phyloP scores from a whole-genome alignment of 1,140 invertebrate species.

The Pseudachorutes palmiensis region DNA sequence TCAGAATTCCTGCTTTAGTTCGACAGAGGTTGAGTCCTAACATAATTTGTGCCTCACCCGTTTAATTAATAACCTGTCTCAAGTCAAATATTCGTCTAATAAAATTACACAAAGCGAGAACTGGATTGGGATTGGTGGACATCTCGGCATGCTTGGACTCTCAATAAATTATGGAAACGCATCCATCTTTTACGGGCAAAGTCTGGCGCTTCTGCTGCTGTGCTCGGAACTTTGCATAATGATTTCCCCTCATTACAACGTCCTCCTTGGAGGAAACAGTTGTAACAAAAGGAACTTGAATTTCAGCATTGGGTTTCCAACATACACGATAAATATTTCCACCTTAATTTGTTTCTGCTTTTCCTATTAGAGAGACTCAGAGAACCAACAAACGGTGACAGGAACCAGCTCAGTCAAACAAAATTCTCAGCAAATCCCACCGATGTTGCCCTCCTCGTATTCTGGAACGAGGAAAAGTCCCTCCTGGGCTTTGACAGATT shows the following conservation, averaged over 20 bases:
- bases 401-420: too few species aligned
- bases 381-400: too few species aligned
- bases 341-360: neutral
- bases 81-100: neutral
- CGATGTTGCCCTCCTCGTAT: too few species aligned
- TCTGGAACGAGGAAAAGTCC: too few species aligned
- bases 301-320: neutral
- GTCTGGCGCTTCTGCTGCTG: neutral
- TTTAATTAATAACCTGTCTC: conserved; percentile 2
- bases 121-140: neutral
- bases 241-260: neutral
- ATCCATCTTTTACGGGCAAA: too few species aligned
- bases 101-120: neutral
- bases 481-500: too few species aligned
- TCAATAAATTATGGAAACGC: neutral
- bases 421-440: too few species aligned
- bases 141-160: neutral
- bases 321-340: neutral
- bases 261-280: neutral
- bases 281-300: neutral
- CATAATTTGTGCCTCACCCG: too few species aligned
- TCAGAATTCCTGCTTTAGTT: neutral
- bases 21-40: too few species aligned
- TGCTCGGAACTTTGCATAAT: neutral
- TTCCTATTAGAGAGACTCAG: too few species aligned